Base-by-base conservation (phyloP, 1,140 invertebrate species). In the Mactra quadrangularis region DNA sequence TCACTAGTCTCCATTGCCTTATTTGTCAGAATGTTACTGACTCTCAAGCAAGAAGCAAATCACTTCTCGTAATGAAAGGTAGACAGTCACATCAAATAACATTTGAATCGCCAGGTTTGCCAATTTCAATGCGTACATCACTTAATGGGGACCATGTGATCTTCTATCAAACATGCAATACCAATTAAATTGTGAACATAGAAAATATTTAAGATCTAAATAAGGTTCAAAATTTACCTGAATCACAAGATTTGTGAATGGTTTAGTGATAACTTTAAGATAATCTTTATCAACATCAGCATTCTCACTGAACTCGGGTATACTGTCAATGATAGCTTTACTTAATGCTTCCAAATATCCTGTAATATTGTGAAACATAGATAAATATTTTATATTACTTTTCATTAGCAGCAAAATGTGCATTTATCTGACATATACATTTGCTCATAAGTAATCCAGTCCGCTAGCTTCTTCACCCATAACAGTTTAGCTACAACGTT, bases 221-320 rank as follows among this genome's bases (percentile, higher is more conserved):
- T n/a, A n/a, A n/a, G n/a, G n/a, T n/a, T n/a, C n/a, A 9, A 22
- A 31, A 53, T 27, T n/a, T 88, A 94, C 91, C 90, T 94, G 90
- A 53, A 94, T 92, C 60, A 95, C 93, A 19, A 93, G 81, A 15
- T 92, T 87, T 15, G 93, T 94, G 64, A 94, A 92, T 1, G 94
- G 94, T 75, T 93, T 93, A 0, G 94, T 95, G 6, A 94, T 87
- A 41, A 87, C 86, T 64, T 93, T 93, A 13, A 95, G 85, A 35
- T 94, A 88, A 47, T 95, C 90, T 35, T 82, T 88, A n/a, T n/a
- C n/a, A n/a, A n/a, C n/a, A 79, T 85, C 86, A 31, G 66, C 89
- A 60, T 22, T 87, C 60, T 79, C 84, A 68, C 82, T 87, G 59
- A 85, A 82, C 75, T 76, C 47, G 19, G 90, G 72, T 17, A 93